Evolutionary conservation across 2,797 vertebrate species (phyloP).

Genomic region (Danio choprae): DNA sequence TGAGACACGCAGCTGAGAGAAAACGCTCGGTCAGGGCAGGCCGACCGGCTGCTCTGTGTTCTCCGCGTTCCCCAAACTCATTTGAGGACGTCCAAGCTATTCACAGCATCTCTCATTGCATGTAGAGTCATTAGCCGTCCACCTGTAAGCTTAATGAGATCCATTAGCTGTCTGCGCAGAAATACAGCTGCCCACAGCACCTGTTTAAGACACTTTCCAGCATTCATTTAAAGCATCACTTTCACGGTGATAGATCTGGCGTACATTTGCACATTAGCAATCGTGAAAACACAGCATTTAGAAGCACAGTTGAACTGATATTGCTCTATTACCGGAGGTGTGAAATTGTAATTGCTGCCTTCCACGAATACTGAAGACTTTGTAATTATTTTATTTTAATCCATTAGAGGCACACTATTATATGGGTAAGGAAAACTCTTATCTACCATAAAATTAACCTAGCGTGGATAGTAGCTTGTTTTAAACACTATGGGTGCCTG

Average conservation of each 20-base stretch:
- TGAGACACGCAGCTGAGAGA: conserved; percentile 69
- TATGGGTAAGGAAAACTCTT: conserved; percentile 5
- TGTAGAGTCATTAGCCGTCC: conserved; percentile 69
- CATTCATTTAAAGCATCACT: conserved; percentile 39
- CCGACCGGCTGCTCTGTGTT: conserved; percentile 48
- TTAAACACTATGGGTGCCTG: background rate
- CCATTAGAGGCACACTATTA: background rate
- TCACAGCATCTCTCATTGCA: conserved; percentile 27
- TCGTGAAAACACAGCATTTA: conserved; percentile 22
- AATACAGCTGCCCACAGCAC: conserved; percentile 72
- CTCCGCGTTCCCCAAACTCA: conserved; percentile 54
- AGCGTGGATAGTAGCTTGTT: conserved; percentile 10
- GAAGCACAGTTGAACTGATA: conserved; percentile 14
- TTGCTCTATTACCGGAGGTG: conserved; percentile 2
- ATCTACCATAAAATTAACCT: conserved; percentile 7
- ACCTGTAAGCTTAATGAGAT: conserved; percentile 76
- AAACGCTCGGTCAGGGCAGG: conserved; percentile 27
- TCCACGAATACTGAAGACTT: conserved; percentile 7
- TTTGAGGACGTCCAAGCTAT: conserved; percentile 45
- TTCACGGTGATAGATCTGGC: conserved; percentile 11
- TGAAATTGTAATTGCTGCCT: conserved; percentile 18
- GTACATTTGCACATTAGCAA: conserved; percentile 34
- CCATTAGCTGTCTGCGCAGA: conserved; percentile 75
- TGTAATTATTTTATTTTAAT: conserved; percentile 26
- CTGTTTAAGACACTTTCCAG: conserved; percentile 65